Conservation (phyloP, 2,113 vertebrate genomes). For the Colistium nudipinnis region DNA sequence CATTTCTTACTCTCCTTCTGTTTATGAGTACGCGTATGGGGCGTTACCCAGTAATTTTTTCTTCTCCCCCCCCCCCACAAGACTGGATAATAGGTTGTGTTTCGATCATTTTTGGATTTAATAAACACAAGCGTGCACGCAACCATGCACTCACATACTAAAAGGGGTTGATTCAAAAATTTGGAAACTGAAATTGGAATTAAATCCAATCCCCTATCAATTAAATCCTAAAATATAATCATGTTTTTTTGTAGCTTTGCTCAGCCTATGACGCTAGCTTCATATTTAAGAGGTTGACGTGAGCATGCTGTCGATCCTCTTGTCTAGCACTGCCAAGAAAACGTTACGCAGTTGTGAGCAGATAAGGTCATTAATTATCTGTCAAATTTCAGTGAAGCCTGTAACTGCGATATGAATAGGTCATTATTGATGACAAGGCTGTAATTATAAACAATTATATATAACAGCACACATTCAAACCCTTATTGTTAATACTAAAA, state of each 20-base stretch:
- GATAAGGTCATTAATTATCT: background rate
- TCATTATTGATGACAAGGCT: background rate
- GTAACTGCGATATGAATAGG: background rate
- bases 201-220: background rate
- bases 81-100: slow-evolving; percentile 1
- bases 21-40: slow-evolving; percentile 14
- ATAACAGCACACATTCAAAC: background rate
- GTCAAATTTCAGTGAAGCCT: background rate
- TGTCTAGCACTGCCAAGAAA: too few relatives aligned
- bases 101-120: too few relatives aligned
- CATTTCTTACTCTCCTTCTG: slow-evolving; percentile 23
- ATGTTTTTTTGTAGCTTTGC: background rate
- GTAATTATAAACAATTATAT: background rate
- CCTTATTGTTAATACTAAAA: background rate
- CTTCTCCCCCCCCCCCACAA: background rate
- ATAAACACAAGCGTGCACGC: too few relatives aligned
- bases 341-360: background rate
- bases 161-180: too few relatives aligned
- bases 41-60: slow-evolving; percentile 29
- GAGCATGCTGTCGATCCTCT: background rate
- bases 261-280: background rate
- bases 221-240: background rate
- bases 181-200: background rate
- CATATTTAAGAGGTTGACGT: background rate
- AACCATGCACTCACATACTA: too few relatives aligned